Evolutionary conservation across 2,797 vertebrate genomes (phyloP), one percentile per base, ranked within the genome.

Genomic region (Eupleurogrammus muticus): DNA sequence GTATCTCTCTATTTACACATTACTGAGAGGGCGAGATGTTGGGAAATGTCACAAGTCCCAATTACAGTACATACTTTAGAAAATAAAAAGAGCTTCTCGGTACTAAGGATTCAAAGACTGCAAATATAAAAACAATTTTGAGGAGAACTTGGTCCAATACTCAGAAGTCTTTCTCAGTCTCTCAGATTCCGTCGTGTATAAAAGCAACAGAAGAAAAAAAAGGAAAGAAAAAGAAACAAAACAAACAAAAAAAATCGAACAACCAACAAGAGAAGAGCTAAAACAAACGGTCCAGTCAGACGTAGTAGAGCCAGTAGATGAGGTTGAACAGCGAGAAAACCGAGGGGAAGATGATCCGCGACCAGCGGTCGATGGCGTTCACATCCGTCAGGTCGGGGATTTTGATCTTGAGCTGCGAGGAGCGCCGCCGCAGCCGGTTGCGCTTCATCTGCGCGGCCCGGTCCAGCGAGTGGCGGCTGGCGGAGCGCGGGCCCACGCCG

Each of bases 251-350:
- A 60, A 63, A 49, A 75, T 32, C 61, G 42, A 80, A 66, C 59
- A 70, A 51, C 51, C 74, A 72, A 83, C 72, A 80, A 50, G 66
- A 58, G 6, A 28, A 28, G 6, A 28, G 6, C 44, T 71, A 57
- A 81, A 84, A 50, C 66, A 58, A 83, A 77, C 60, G 48, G 64
- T 80, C 70, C 75, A 40, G 66, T 92, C 89, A 92, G 82, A 98
- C 96, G 79, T 98, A 98, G 90, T 98, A 98, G 86, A 98, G 95
- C 97, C 97, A 98, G 91, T 98, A 98, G 90, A 98, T 90, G 80
- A 98, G 89, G 91, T 98, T 98, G 92, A 98, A 98, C 85, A 98
- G 93, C 75, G 96, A 97, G 93, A 98, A 98, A 19, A 97, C 97
- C 53, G 96, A 95, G 2, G 97, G 97, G 84, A 98, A 98, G 88